Evolutionary conservation across 2,113 vertebrate genomes (phyloP).

Genomic region (Tupaia tana): DNA sequence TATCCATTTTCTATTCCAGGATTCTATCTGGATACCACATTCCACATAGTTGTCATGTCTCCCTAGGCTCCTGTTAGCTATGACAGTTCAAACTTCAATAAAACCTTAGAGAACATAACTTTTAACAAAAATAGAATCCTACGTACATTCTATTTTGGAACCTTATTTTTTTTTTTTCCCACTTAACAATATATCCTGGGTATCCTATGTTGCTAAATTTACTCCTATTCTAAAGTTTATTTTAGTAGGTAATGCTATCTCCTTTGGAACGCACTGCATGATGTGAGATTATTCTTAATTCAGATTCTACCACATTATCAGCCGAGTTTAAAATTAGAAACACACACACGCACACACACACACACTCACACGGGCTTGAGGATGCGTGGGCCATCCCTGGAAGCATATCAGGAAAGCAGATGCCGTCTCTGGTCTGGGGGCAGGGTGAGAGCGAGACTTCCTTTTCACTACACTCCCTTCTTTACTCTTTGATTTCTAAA

Average conservation of each 20-base stretch:
- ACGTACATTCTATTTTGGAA: constrained; percentile 13
- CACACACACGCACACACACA: neutral
- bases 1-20: neutral
- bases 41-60: neutral
- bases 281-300: neutral
- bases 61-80: neutral
- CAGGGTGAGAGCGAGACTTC: neutral
- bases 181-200: neutral
- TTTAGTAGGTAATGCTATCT: constrained; percentile 6
- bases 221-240: neutral
- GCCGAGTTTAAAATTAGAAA: constrained; percentile 1
- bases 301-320: neutral
- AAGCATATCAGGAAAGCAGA: neutral
- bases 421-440: neutral
- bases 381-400: neutral
- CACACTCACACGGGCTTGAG: accelerated
- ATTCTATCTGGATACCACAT: neutral
- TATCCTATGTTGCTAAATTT: neutral
- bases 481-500: neutral
- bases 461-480: neutral
- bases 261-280: neutral
- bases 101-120: neutral
- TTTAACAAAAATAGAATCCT: constrained; percentile 33
- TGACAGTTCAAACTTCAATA: neutral
- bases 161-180: neutral